phyloP scores from a whole-genome alignment of 2,113 vertebrate species.

The Grus americana region DNA sequence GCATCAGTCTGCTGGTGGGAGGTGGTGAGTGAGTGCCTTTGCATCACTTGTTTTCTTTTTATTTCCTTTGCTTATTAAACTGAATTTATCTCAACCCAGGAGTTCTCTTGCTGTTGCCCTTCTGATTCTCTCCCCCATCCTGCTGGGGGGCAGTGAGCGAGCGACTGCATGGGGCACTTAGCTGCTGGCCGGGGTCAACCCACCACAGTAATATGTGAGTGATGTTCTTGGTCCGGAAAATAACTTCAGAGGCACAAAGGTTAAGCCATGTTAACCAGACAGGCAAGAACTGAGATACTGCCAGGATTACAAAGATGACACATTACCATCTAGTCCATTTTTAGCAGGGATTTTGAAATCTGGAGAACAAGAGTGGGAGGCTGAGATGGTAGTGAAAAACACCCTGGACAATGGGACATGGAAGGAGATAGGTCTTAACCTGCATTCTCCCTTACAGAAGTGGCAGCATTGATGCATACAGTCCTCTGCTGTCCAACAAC shows the following conservation, averaged over 20 bases:
- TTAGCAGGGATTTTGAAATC: background rate
- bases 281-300: background rate
- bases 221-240: background rate
- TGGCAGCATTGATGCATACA: background rate
- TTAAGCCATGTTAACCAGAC: background rate
- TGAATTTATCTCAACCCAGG: background rate
- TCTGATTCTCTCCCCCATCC: background rate
- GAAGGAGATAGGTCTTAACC: background rate
- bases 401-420: background rate
- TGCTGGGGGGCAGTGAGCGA: accelerated
- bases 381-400: background rate
- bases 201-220: background rate
- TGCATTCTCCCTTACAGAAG: background rate
- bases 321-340: background rate
- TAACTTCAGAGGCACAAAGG: background rate
- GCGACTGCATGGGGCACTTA: background rate
- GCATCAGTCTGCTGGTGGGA: background rate
- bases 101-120: background rate
- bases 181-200: background rate
- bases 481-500: background rate
- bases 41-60: background rate
- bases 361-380: background rate
- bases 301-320: background rate
- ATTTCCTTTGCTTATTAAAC: background rate
- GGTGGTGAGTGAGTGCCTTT: background rate